Evolutionary conservation across 2,888 invertebrate genomes (phyloP), one percentile per base, ranked within the genome.

Genomic region (Myathropa florea): DNA sequence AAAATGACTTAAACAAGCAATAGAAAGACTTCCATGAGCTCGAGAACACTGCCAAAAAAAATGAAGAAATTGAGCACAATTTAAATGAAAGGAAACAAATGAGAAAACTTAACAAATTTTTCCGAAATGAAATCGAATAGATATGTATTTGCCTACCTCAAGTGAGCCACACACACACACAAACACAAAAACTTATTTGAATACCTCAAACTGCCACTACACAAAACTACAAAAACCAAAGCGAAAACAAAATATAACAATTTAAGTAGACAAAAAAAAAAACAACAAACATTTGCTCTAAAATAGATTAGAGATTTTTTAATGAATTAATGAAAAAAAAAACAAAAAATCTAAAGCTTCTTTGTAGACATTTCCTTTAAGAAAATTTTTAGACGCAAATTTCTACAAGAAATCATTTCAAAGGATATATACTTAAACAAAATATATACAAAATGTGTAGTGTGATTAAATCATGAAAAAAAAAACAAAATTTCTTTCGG

Each of bases 351-450:
- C 14, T 36, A 70, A 60, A 36, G 85, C 81, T 85, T 85, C 39
- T 78, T 73, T 78, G 73, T 83, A 82, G 75, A 70, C 61, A 57
- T 75, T 46, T 71, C 71, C 67, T 75, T 75, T 79, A 86, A 79
- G 26, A 60, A 82, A 86, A 86, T 83, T 75, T 82, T 83, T 86
- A 83, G 83, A 79, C 60, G 78, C 70, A 86, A 83, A 83, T 86
- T 86, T 86, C 86, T 86, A 86, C 86, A 86, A 79, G 70, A 76
- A 39, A 63, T 46, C 46, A n/a, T 46, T 46, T n/a, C n/a, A n/a
- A n/a, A n/a, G n/a, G n/a, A n/a, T n/a, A n/a, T n/a, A n/a, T n/a
- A n/a, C n/a, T n/a, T n/a, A n/a, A n/a, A n/a, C n/a, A n/a, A n/a
- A n/a, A n/a, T n/a, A n/a, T 57, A 57, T 12, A 57, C 3, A 24